These are phyloP conservation scores for Cyrtorhinus lividipennis DNA, from an alignment of 1,140 invertebrate species.

Conservation along the genomic window DNA sequence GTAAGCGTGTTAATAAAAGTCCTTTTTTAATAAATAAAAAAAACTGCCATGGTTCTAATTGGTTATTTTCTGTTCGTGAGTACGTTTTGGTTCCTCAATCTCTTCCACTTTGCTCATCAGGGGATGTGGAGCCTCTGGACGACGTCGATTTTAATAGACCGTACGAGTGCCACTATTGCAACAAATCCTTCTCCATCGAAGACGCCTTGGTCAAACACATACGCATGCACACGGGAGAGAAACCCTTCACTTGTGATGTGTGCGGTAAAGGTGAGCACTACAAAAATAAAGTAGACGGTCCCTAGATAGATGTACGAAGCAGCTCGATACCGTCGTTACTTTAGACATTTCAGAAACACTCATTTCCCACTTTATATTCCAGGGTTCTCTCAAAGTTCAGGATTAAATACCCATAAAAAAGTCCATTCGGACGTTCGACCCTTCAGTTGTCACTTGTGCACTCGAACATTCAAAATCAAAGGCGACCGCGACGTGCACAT, in stretches of 20 bases:
- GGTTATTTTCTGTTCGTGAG: background rate
- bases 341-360: too few species aligned
- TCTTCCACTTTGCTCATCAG: background rate
- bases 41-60: background rate
- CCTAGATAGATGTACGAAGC: too few species aligned
- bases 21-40: background rate
- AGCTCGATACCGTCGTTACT: too few species aligned
- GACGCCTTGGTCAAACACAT: slow-evolving; percentile 35
- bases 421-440: slow-evolving; percentile 39
- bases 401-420: slow-evolving; percentile 24
- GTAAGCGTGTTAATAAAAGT: background rate
- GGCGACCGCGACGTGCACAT: slow-evolving; percentile 24
- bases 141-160: slow-evolving; percentile 7
- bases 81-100: background rate
- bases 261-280: slow-evolving; percentile 26
- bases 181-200: slow-evolving; percentile 23
- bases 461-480: slow-evolving; percentile 25
- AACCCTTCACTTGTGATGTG: slow-evolving; percentile 34
- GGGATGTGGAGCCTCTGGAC: background rate
- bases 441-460: slow-evolving; percentile 32
- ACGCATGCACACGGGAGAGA: slow-evolving; percentile 49
- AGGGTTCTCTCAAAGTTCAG: slow-evolving; percentile 11
- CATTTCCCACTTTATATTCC: too few species aligned
- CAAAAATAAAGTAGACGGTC: too few species aligned
- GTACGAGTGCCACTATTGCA: slow-evolving; percentile 24